Percentiles rank a stretch among this genome's conserved stretches.
These are phyloP conservation scores for Callimorpha dominula DNA, from an alignment of 2,888 invertebrate species.

Conservation along the genomic window DNA sequence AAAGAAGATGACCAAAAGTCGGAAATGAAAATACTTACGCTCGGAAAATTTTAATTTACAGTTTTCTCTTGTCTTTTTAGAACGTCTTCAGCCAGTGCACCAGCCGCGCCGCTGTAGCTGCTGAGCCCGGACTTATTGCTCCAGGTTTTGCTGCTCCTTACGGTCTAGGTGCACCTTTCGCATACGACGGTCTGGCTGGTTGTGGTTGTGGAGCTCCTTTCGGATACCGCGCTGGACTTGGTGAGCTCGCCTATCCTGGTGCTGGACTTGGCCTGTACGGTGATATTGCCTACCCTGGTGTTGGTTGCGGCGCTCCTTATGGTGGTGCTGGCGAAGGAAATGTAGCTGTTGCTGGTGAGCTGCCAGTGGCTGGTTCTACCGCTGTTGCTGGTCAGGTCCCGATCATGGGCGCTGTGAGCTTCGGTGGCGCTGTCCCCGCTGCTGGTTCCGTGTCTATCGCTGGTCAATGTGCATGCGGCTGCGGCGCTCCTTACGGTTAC, in stretches of 20 bases:
- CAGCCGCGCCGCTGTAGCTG: slow-evolving; percentile 17
- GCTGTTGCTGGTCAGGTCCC: slow-evolving; percentile 18
- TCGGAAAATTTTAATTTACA: too few species aligned
- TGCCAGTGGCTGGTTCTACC: slow-evolving; percentile 17
- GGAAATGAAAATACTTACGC: too few species aligned
- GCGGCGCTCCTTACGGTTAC: not conserved
- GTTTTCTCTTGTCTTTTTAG: not conserved
- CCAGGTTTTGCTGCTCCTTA: not conserved
- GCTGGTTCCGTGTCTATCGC: slow-evolving; percentile 30
- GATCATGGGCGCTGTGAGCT: slow-evolving; percentile 26
- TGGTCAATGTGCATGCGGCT: slow-evolving; percentile 11
- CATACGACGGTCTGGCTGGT: slow-evolving; percentile 4
- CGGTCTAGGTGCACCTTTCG: not conserved
- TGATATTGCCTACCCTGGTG: not conserved
- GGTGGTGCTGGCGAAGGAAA: slow-evolving; percentile 20
- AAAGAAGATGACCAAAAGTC: too few species aligned
- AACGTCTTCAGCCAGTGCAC: slow-evolving; percentile 30
- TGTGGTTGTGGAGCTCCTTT: not conserved
- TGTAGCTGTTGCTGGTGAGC: slow-evolving; percentile 16
- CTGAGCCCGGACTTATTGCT: slow-evolving; percentile 7
- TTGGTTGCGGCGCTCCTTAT: not conserved
- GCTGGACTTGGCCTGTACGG: not conserved
- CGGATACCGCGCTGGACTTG: not conserved
- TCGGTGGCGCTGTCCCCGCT: slow-evolving; percentile 16
- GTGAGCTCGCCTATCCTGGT: not conserved